Evolutionary conservation across 2,797 vertebrate genomes (phyloP), one percentile per base, ranked within the genome.

Genomic region (Pygocentrus nattereri): DNA sequence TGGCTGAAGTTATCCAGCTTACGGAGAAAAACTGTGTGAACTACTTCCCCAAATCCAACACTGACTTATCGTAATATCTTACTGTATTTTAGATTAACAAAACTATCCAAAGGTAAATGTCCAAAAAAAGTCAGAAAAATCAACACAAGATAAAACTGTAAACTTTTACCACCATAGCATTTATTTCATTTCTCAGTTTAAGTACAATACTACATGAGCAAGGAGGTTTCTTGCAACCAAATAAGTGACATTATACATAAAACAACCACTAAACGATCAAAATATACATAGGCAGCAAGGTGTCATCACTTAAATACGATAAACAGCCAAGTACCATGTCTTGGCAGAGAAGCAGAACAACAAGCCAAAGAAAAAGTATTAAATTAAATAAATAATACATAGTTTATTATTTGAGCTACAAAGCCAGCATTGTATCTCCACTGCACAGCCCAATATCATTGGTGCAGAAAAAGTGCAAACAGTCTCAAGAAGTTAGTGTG

Each of bases 171-270:
- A 82, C 49, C 25, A 10, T 25, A 80, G 27, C 13, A 10, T 71
- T 80, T 75, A 76, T 83, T 84, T 82, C 11, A 54, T 76, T 76
- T 79, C 68, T 71, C n/a, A 71, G 50, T 73, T 65, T 64, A 76
- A 81, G 73, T 72, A 62, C 21, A 80, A 74, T 44, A 56, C 49
- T 27, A 81, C 71, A 76, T 19, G 25, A 69, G 47, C 67, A 81
- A 67, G 18, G 27, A 70, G 31, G 25, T 79, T 25, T 74, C 52
- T 44, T 62, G 62, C 44, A 67, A 49, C 27, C 23, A 49, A 58
- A 21, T 12, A 62, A 41, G 56, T 58, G 8, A 64, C 65, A 41
- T 61, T 6, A 44, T 27, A 59, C 18, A 19, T 50, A 19, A 78
- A 38, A 49, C 76, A 47, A 69, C 23, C 27, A 5, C 21, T 64